phyloP scores from a whole-genome alignment of 2,888 invertebrate species.

The Nysson spinosus region DNA sequence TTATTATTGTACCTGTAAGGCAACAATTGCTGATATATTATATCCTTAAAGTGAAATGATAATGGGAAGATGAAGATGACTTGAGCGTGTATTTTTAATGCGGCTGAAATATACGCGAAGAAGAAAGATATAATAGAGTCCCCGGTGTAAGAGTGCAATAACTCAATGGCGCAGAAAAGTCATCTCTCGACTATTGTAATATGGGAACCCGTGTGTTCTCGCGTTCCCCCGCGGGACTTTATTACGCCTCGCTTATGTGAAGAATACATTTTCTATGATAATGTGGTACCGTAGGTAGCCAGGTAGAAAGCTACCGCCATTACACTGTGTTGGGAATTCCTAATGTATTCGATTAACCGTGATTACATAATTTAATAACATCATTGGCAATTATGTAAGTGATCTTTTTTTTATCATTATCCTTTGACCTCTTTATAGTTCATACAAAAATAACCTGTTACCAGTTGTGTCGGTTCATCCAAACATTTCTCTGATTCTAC shows the following conservation, averaged over 20 bases:
- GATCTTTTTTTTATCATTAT: too few species aligned
- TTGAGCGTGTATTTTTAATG: slow-evolving; percentile 39
- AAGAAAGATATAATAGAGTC: slow-evolving; percentile 34
- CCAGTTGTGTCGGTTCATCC: too few species aligned
- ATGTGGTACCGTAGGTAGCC: slow-evolving; percentile 24
- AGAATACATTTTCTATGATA: slow-evolving; percentile 60
- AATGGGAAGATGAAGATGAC: slow-evolving; percentile 20
- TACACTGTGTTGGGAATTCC: slow-evolving; percentile 19
- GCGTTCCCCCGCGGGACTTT: slow-evolving; percentile 51
- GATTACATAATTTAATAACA: too few species aligned
- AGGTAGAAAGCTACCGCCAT: slow-evolving; percentile 16
- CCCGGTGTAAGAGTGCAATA: slow-evolving; percentile 38
- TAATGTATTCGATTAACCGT: slow-evolving; percentile 22
- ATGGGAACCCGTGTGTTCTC: slow-evolving; percentile 20
- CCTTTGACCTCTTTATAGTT: too few species aligned
- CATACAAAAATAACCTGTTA: too few species aligned
- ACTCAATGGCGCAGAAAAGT: slow-evolving; percentile 56
- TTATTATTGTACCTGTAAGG: too few species aligned
- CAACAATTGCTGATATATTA: background rate
- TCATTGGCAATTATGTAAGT: too few species aligned
- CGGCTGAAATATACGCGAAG: slow-evolving; percentile 16
- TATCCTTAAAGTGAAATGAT: slow-evolving; percentile 15
- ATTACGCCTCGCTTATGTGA: slow-evolving; percentile 52
- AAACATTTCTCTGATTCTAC: too few species aligned
- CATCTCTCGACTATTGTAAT: slow-evolving; percentile 50